Percentiles rank a stretch among this genome's conserved stretches.
Evolutionary conservation across 2,797 vertebrate genomes (phyloP).

Genomic region (Lagocephalus sceleratus): DNA sequence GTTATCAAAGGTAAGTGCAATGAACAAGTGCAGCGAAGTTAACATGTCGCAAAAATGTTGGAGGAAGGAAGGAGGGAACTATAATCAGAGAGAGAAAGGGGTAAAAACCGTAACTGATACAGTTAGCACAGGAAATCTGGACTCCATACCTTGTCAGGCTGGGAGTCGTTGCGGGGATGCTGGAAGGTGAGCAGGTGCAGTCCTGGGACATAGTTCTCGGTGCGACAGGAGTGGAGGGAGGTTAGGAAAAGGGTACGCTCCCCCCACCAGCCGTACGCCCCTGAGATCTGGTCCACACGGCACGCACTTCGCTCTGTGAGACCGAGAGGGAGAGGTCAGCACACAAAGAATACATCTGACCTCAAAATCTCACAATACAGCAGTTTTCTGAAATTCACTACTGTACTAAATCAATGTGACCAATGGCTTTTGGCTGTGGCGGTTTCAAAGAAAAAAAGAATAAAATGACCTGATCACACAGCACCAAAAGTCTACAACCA

Average conservation of each 20-base stretch:
- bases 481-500: conserved; percentile 21
- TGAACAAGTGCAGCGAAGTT: conserved; percentile 14
- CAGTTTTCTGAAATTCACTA: conserved; percentile 37
- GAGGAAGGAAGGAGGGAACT: conserved; percentile 63
- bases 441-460: conserved; percentile 35
- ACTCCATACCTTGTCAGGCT: conserved; percentile 90
- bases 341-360: conserved; percentile 66
- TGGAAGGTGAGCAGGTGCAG: conserved; percentile 93
- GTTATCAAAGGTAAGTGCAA: not conserved
- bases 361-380: conserved; percentile 55
- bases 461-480: conserved; percentile 40
- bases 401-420: conserved; percentile 37
- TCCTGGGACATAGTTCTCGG: conserved; percentile 90
- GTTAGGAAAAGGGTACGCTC: conserved; percentile 87
- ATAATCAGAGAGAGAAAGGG: conserved; percentile 56
- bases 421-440: conserved; percentile 36
- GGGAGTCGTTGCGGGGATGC: conserved; percentile 90
- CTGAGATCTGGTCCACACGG: conserved; percentile 92
- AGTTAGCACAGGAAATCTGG: conserved; percentile 52
- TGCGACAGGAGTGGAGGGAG: conserved; percentile 85
- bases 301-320: conserved; percentile 85
- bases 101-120: conserved; percentile 48
- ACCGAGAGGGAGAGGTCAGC: conserved; percentile 75
- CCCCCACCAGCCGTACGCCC: conserved; percentile 94
- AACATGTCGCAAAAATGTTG: conserved; percentile 25